Base-by-base conservation (phyloP, 1,140 invertebrate genomes). In the Diorhabda carinulata region DNA sequence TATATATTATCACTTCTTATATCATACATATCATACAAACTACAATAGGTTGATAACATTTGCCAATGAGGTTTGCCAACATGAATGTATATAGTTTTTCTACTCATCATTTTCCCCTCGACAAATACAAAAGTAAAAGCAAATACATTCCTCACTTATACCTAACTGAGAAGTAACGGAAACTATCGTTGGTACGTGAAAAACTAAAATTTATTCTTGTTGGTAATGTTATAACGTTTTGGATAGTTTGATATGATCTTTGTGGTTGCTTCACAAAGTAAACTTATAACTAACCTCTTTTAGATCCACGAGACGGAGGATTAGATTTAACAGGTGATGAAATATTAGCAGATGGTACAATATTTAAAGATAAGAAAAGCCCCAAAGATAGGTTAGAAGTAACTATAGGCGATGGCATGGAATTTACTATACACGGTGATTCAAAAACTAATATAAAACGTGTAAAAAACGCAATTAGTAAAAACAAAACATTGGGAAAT, bases 391-490 rank as follows among this genome's bases (percentile, higher is more conserved):
- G 93, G 81, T 86, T 95, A 64, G 94, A 95, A 84, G 92, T 95
- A 70, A 92, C 92, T 43, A 94, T 95, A 74, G 92, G 92, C 5
- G 93, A 95, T 80, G 93, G 92, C 59, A 93, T 95, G 90, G 92
- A 95, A 82, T 93, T 95, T 77, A 93, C 91, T 3, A 94, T 95
- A 84, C 92, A 94, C 81, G 92, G 91, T 52, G 78, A 81, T 73
- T 80, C 77, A 25, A 73, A 74, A 72, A 76, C 74, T 40, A 78
- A 79, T 67, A 60, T 78, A 40, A 81, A 79, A 70, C 63, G 77
- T 42, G 79, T 78, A 57, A 81, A 81, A 73, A 79, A 80, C 59
- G 66, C 72, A 57, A 79, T 74, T 65, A 79, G 74, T 73, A 79
- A 81, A 72, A 77, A 67, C 57, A 80, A 80, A 72, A 74, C 77